Conservation (phyloP, 1,140 invertebrate genomes). For the Saxidomus purpurata region DNA sequence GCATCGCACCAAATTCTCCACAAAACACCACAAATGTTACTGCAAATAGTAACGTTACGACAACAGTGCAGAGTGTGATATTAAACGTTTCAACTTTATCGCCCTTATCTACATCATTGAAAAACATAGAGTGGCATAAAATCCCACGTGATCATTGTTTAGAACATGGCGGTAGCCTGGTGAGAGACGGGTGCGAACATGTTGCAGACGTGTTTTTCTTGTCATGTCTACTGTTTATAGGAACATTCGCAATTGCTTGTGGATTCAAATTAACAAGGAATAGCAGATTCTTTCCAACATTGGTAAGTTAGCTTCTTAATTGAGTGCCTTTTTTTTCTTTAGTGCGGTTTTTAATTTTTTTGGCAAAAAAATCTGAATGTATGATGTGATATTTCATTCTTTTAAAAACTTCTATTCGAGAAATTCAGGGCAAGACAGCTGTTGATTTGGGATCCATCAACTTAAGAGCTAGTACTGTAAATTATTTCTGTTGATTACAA, state of each 20-base stretch:
- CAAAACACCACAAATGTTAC: no score
- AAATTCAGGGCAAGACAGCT: no score
- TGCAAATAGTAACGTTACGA: no score
- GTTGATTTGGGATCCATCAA: no score
- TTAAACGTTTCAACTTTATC: conserved; percentile 88
- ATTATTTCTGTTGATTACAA: no score
- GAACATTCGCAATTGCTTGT: conserved; percentile 96
- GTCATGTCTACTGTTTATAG: conserved; percentile 97
- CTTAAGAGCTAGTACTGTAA: no score
- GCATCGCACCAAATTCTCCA: conserved; percentile 11
- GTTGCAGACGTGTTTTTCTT: conserved; percentile 98
- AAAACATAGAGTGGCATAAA: conserved; percentile 44
- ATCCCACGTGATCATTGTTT: conserved; percentile 59
- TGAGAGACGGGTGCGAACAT: conserved; percentile 81
- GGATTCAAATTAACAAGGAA: conserved; percentile 97
- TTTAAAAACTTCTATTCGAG: no score
- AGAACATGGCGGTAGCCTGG: conserved; percentile 61
- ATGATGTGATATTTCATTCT: no score
- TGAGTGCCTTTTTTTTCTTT: no score
- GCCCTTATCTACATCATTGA: conserved; percentile 10
- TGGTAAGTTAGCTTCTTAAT: conserved; percentile 76
- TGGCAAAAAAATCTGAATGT: no score
- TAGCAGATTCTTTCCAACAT: conserved; percentile 96
- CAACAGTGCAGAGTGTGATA: no score
- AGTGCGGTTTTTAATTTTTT: no score